Conservation (phyloP, 2,797 vertebrate species). For the Premnoplex brunnescens region DNA sequence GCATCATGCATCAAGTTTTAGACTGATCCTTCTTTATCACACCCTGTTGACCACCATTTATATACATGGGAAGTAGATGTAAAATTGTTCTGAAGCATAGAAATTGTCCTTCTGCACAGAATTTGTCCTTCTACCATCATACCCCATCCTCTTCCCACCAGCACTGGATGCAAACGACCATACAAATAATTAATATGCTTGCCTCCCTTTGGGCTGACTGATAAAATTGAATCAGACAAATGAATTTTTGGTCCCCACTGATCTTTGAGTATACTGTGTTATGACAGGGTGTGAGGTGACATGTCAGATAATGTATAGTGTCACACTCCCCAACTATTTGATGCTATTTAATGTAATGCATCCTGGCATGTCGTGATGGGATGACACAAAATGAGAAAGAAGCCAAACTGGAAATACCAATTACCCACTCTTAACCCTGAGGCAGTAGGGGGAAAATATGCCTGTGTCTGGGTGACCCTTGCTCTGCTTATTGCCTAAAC, state of each 20-base stretch:
- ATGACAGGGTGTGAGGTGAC: slow-evolving; percentile 63
- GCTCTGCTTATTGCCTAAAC: slow-evolving; percentile 26
- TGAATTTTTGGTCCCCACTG: slow-evolving; percentile 37
- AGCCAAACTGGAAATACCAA: slow-evolving; percentile 60
- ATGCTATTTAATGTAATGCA: slow-evolving; percentile 66
- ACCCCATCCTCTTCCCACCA: background rate
- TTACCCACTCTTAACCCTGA: slow-evolving; percentile 62
- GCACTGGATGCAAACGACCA: background rate
- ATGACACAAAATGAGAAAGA: slow-evolving; percentile 65
- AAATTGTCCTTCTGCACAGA: background rate
- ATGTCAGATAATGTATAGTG: slow-evolving; percentile 54
- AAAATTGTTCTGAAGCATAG: background rate
- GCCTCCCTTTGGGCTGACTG: slow-evolving; percentile 9
- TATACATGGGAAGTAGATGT: accelerated
- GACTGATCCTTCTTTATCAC: background rate
- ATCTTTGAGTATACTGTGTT: slow-evolving; percentile 49
- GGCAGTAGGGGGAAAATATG: slow-evolving; percentile 12
- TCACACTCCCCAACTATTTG: slow-evolving; percentile 43
- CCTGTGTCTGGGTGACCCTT: slow-evolving; percentile 17
- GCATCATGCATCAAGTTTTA: background rate
- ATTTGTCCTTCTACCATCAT: background rate
- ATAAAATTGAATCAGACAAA: slow-evolving; percentile 63
- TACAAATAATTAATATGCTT: slow-evolving; percentile 22
- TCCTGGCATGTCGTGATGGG: slow-evolving; percentile 35
- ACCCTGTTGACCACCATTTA: background rate